A percentile compares a stretch with the other conserved stretches of the same genome.
These are phyloP conservation scores for Scarus forsteni DNA, from an alignment of 2,797 vertebrate species.

Conservation along the genomic window DNA sequence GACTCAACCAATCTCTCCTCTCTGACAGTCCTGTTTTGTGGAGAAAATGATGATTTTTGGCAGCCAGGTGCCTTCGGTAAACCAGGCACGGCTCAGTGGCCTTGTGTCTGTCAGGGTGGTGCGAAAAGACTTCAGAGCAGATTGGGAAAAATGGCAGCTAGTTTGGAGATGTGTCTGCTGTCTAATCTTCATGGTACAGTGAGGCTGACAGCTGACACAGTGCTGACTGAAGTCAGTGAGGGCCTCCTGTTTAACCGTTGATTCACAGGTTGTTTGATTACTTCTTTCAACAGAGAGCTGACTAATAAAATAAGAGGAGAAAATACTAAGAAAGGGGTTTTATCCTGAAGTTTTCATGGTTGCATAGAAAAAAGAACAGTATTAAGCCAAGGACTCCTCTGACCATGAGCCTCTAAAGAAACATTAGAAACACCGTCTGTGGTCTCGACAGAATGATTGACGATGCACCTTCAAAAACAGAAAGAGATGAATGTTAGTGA, in stretches of 20 bases:
- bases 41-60: slow-evolving; percentile 61
- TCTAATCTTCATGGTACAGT: slow-evolving; percentile 53
- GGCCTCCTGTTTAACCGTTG: slow-evolving; percentile 11
- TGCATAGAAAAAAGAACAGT: too few relatives aligned
- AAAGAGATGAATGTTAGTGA: too few relatives aligned
- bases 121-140: slow-evolving; percentile 51
- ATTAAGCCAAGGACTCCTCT: too few relatives aligned
- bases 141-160: slow-evolving; percentile 51
- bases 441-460: too few relatives aligned
- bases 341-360: too few relatives aligned
- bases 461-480: too few relatives aligned
- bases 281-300: slow-evolving; percentile 18
- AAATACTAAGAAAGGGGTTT: background rate
- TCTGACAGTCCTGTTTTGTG: slow-evolving; percentile 63
- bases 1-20: slow-evolving; percentile 50
- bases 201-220: slow-evolving; percentile 54
- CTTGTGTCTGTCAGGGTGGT: slow-evolving; percentile 59
- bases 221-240: slow-evolving; percentile 22
- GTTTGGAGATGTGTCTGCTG: slow-evolving; percentile 51
- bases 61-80: slow-evolving; percentile 60
- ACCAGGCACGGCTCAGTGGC: slow-evolving; percentile 54
- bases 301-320: slow-evolving; percentile 3
- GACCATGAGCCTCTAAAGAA: too few relatives aligned
- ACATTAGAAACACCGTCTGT: too few relatives aligned
- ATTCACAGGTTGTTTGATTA: slow-evolving; percentile 5